Base-by-base conservation (phyloP, 2,888 invertebrate species). In the Chouioia cunea region DNA sequence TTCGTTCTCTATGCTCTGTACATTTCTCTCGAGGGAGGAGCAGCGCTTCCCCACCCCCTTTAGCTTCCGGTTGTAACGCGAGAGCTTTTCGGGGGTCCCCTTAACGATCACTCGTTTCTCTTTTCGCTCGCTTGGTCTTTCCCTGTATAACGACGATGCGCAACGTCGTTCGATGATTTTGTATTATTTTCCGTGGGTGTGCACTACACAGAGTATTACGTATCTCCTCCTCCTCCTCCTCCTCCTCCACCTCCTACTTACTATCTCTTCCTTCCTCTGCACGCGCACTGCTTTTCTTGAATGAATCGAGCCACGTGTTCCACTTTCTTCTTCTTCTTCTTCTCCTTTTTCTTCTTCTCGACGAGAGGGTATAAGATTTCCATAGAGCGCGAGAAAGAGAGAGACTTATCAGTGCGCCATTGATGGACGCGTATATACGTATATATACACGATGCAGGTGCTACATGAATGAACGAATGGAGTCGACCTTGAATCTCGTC, bases 11-110 rank as follows among this genome's bases (percentile, higher is more conserved):
- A 60, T 58, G 23, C 44, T 46, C 50, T 46, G 27, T 54, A 50
- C 53, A 64, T 63, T 70, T 58, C 70, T 60, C 20, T 57, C 22
- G 58, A 59, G 72, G 72, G 72, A 68, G 72, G 72, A 68, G 68
- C 72, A 68, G 67, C 80, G 80, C 78, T 79, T 76, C 75, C 69
- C 76, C 79, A 77, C 76, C 79, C 77, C 75, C 77, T 76, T 36
- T 36, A 75, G 75, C 83, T 85, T 85, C 84, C 84, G 84, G 84
- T 83, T 82, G 84, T 84, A 85, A 85, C 80, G 80, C 79, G 84
- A 85, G 83, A 75, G 70, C 74, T 77, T n/a, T 71, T 70, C 71
- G 65, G 12, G 27, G 6, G 27, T 36, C 36, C 36, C 36, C 36
- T 36, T 36, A 36, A 36, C 36, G 36, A 36, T 12, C 36, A 8